phyloP scores from a whole-genome alignment of 2,888 invertebrate species.

The Amiota minor region DNA sequence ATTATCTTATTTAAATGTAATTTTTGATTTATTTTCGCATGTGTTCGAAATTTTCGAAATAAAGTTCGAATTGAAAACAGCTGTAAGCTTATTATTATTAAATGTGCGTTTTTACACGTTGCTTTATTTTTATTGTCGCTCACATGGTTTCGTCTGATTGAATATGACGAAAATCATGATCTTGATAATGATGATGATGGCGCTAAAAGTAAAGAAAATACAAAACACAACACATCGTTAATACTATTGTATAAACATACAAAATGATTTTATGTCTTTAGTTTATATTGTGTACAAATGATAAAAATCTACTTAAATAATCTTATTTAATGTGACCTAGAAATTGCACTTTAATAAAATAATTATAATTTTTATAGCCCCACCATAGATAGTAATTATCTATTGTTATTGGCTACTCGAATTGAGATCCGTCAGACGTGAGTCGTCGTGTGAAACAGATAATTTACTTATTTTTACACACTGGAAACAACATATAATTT shows the following conservation, averaged over 20 bases:
- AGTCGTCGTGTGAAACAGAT: no score
- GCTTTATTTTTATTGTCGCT: not conserved
- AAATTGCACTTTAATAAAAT: slow-evolving; percentile 17
- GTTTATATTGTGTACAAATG: not conserved
- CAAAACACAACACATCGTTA: slow-evolving; percentile 14
- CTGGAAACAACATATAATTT: no score
- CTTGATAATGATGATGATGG: not conserved
- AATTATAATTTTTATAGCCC: not conserved
- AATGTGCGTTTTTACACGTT: no score
- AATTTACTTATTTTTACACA: no score
- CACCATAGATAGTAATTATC: no score
- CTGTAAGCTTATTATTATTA: no score
- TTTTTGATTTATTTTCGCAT: slow-evolving; percentile 2
- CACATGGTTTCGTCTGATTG: not conserved
- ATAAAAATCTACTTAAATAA: no score
- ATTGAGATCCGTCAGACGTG: no score
- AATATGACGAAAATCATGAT: not conserved
- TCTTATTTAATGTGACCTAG: slow-evolving; percentile 17
- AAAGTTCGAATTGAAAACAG: not conserved
- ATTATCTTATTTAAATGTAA: not conserved
- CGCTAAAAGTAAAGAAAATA: slow-evolving; percentile 2
- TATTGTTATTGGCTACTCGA: no score
- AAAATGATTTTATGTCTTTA: not conserved
- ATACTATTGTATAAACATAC: not conserved
- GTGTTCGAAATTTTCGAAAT: not conserved